phyloP scores from a whole-genome alignment of 2,888 invertebrate species.

The Eupithecia inturbata region DNA sequence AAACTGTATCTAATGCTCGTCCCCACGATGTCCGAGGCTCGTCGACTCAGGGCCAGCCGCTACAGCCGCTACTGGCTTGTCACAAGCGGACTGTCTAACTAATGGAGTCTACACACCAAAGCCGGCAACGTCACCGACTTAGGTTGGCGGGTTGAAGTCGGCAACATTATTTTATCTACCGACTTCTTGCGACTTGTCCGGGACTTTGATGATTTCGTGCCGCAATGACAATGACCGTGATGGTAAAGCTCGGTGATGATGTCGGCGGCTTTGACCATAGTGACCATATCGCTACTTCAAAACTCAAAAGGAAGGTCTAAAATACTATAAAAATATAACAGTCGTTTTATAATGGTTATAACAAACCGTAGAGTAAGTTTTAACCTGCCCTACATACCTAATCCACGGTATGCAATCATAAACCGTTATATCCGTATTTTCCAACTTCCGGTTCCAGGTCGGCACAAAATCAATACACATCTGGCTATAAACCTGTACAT shows the following conservation, averaged over 20 bases:
- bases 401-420: conserved; percentile 5
- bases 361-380: neutral
- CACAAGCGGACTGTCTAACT: neutral
- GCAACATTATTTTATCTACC: no score
- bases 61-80: neutral
- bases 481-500: conserved; percentile 43
- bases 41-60: neutral
- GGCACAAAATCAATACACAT: conserved; percentile 61
- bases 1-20: neutral
- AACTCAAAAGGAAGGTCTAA: neutral
- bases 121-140: no score
- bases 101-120: no score
- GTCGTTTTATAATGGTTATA: neutral
- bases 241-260: no score
- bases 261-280: neutral
- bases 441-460: conserved; percentile 43
- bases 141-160: no score
- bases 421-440: conserved; percentile 16
- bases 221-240: neutral
- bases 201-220: neutral
- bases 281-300: neutral
- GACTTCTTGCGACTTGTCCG: no score
- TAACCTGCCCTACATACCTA: neutral
- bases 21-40: neutral
- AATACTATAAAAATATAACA: neutral